Percentiles rank a stretch among this genome's conserved stretches.
Conservation (phyloP, 2,888 invertebrate genomes). For the Thera britannica region DNA sequence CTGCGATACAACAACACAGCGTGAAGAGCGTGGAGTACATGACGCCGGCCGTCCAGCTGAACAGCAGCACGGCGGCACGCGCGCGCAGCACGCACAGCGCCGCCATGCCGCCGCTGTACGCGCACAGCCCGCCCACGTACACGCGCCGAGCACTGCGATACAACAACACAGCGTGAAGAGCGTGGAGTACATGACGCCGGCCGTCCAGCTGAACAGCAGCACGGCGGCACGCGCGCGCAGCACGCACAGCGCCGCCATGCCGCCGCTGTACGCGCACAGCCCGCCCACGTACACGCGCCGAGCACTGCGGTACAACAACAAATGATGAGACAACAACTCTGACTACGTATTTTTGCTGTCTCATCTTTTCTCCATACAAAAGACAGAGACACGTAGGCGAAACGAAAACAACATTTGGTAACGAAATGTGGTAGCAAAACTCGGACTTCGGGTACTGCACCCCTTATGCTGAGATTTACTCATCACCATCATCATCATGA, state of each 20-base stretch:
- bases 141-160: conserved; percentile 91
- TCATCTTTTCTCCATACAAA: too few species aligned
- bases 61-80: conserved; percentile 91
- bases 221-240: conserved; percentile 91
- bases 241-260: conserved; percentile 94
- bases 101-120: conserved; percentile 95
- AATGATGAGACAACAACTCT: too few species aligned
- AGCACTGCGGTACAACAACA: conserved; percentile 86
- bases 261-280: conserved; percentile 93
- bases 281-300: conserved; percentile 95
- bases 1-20: conserved; percentile 93
- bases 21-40: conserved; percentile 99
- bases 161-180: conserved; percentile 89
- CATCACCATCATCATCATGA: too few species aligned
- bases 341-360: too few species aligned
- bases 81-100: conserved; percentile 92
- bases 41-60: conserved; percentile 97
- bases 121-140: conserved; percentile 94
- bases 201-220: conserved; percentile 95
- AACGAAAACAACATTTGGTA: too few species aligned
- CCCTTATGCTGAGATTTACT: too few species aligned
- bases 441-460: too few species aligned
- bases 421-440: too few species aligned
- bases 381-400: too few species aligned
- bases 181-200: conserved; percentile 98